Evolutionary conservation across 2,797 vertebrate genomes (phyloP).

Genomic region (Anolis apletophallus): DNA sequence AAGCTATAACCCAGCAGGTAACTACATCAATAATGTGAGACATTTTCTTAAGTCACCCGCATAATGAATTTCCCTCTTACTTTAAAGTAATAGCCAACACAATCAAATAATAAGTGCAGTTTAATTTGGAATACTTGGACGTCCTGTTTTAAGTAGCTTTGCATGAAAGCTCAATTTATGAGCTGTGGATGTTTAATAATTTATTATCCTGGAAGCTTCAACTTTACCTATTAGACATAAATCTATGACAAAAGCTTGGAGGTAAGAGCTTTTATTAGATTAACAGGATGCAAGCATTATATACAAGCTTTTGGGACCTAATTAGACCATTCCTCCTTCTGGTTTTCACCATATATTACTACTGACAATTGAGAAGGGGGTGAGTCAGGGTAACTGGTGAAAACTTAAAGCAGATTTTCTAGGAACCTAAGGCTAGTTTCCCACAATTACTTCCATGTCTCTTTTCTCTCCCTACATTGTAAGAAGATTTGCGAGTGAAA

Average conservation of each 20-base stretch:
- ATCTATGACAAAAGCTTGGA: conserved; percentile 44
- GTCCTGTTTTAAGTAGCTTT: conserved; percentile 50
- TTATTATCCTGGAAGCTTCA: conserved; percentile 43
- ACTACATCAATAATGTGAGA: background rate
- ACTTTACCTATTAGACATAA: conserved; percentile 21
- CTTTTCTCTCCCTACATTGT: background rate
- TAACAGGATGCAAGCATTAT: conserved; percentile 44
- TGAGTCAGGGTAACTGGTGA: conserved; percentile 4
- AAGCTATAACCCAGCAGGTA: background rate
- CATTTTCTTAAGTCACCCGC: conserved; percentile 8
- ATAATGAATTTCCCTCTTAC: conserved; percentile 40
- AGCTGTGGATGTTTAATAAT: conserved; percentile 35
- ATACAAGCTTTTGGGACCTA: conserved; percentile 35
- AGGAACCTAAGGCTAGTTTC: background rate
- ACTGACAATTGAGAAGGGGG: conserved; percentile 25
- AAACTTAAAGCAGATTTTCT: conserved; percentile 5
- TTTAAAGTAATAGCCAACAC: conserved; percentile 45
- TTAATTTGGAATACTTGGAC: conserved; percentile 44
- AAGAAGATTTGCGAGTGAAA: background rate
- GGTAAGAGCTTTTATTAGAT: conserved; percentile 51
- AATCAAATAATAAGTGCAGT: conserved; percentile 34
- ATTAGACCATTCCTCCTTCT: conserved; percentile 6
- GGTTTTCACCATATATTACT: conserved; percentile 40
- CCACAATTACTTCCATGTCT: conserved; percentile 1
- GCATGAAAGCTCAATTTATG: conserved; percentile 40